Conservation (phyloP, 2,888 invertebrate genomes). For the Pediacus dermestoides region DNA sequence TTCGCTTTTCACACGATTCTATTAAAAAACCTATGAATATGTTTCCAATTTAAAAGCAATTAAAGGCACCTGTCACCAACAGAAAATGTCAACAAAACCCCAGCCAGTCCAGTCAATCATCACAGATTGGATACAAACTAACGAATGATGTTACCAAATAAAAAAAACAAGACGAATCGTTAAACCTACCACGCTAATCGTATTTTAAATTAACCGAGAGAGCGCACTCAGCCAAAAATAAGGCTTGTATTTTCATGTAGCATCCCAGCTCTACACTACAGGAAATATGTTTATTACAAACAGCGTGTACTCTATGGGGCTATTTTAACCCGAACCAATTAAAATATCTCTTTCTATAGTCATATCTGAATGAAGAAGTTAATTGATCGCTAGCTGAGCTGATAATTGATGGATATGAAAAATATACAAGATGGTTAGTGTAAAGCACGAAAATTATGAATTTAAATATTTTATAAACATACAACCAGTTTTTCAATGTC, state of each 20-base stretch:
- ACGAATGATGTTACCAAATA: slow-evolving; percentile 2
- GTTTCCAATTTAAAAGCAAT: not conserved
- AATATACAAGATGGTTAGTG: too few relatives aligned
- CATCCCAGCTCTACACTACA: not conserved
- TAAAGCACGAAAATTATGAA: too few relatives aligned
- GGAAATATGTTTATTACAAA: slow-evolving; percentile 5
- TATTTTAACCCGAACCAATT: slow-evolving; percentile 1
- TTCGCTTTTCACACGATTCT: too few relatives aligned
- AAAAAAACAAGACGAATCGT: slow-evolving; percentile 1
- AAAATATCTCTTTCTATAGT: slow-evolving; percentile 4
- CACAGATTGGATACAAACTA: slow-evolving; percentile 2
- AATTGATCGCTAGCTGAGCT: too few relatives aligned
- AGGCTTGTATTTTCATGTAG: not conserved
- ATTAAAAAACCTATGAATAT: too few relatives aligned
- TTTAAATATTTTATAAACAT: too few relatives aligned
- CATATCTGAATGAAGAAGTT: too few relatives aligned
- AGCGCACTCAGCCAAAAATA: too few relatives aligned
- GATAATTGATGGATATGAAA: too few relatives aligned
- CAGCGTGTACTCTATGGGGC: not conserved
- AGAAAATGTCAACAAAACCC: slow-evolving; percentile 1
- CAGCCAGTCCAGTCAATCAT: not conserved
- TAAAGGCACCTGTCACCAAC: not conserved
- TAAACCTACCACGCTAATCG: slow-evolving; percentile 1
- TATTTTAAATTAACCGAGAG: not conserved
- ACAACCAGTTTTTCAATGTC: too few relatives aligned